phyloP scores from a whole-genome alignment of 92 coral and sea anemone genomes.

The Palythoa grandiflora region DNA sequence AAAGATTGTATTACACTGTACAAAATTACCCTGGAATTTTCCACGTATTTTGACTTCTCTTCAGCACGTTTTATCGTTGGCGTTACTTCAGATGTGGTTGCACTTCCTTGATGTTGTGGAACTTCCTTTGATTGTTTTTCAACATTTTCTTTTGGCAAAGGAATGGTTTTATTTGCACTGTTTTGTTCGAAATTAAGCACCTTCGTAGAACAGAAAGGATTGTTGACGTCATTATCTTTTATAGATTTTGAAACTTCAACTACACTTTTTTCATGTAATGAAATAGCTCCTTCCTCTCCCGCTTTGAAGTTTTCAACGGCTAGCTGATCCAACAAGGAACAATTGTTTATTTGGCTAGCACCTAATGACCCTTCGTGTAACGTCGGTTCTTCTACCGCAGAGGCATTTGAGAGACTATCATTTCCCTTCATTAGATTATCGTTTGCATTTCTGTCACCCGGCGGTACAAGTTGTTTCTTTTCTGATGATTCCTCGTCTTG shows the following conservation, averaged over 20 bases:
- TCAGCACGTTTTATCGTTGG: background rate
- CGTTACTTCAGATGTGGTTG: constrained; percentile 9
- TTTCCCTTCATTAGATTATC: background rate
- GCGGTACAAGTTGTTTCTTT: background rate
- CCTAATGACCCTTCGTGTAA: background rate
- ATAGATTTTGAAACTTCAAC: background rate
- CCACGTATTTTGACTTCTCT: constrained; percentile 18
- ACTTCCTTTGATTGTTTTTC: background rate
- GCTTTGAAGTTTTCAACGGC: constrained; percentile 1
- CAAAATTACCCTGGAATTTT: constrained; percentile 8
- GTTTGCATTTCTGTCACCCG: background rate
- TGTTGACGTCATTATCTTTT: background rate
- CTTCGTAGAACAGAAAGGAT: background rate
- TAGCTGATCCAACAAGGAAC: background rate
- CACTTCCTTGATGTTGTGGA: background rate
- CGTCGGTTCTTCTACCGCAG: background rate
- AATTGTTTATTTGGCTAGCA: background rate
- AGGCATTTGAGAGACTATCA: background rate
- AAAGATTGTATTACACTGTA: constrained; percentile 32
- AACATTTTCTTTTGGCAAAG: background rate
- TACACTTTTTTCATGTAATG: constrained; percentile 2
- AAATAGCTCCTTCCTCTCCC: background rate
- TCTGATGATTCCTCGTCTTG: background rate
- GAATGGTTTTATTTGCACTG: background rate
- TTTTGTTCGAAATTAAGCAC: background rate